Evolutionary conservation across 2,113 vertebrate genomes (phyloP), one percentile per base, ranked within the genome.

Genomic region (Phrynosoma platyrhinos): DNA sequence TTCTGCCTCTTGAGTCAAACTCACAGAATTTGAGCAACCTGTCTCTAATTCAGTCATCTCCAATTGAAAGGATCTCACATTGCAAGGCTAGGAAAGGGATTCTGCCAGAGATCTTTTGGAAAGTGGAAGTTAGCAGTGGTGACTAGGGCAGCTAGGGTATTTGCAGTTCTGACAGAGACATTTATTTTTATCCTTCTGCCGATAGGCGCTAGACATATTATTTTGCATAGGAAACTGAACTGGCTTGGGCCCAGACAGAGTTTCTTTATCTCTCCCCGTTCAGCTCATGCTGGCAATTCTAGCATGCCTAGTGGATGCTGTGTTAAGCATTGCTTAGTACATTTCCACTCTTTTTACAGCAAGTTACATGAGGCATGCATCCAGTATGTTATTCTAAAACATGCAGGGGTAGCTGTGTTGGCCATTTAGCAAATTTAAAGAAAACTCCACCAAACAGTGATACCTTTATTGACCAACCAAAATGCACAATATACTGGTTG

Each of bases 181-280:
- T n/a, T 68, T 86, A 86, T 86, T 79, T 86, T 69, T 79, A 79
- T 23, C 84, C 62, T 69, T 25, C 32, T 66, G 53, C 64, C 18
- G 16, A 7, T 79, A 23, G 40, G 75, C 84, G 79, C 58, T 32
- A 68, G 84, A 52, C 40, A 16, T 66, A 36, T 62, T 62, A 62
- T 52, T 79, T 86, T 68, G 75, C 18, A 52, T 40, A 86, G 76
- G 84, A 86, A 69, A 78, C n/a, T 69, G 6, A 69, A 14, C 32
- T 66, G 81, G 58, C 87, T 68, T 10, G 21, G 9, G 20, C 42
- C 75, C 58, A 77, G 58, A 13, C 21, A 18, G 40, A 82, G 27
- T 47, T 30, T 76, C 27, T 75, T 53, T 20, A 9, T 47, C 40
- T 30, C 3, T 25, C 21, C n/a, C 27, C 52, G 52, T 21, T 1